phyloP scores from a whole-genome alignment of 2,113 vertebrate species.

The Nibea albiflora region DNA sequence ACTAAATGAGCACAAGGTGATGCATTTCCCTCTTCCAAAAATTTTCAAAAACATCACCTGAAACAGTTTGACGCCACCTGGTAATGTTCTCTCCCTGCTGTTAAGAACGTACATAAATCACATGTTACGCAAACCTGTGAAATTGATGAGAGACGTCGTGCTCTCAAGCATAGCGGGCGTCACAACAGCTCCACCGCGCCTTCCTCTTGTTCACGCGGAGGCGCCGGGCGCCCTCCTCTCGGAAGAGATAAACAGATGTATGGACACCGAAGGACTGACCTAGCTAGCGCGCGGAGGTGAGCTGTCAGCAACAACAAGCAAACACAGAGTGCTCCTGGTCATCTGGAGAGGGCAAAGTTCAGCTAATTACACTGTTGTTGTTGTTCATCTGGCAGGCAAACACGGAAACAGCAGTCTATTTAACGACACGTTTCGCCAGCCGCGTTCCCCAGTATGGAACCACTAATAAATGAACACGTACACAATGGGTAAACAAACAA shows the following conservation, averaged over 20 bases:
- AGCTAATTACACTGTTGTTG: conserved; percentile 64
- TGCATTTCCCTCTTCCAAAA: conserved; percentile 40
- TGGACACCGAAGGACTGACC: conserved; percentile 56
- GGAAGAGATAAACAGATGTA: conserved; percentile 70
- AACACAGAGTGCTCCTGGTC: conserved; percentile 56
- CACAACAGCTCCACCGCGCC: conserved; percentile 34
- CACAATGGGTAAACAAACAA: not conserved
- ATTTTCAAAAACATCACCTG: conserved; percentile 30
- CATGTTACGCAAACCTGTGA: conserved; percentile 51
- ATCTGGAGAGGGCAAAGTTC: conserved; percentile 67
- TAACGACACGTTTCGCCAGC: conserved; percentile 24
- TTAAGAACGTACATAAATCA: conserved; percentile 46
- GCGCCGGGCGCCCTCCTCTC: conserved; percentile 23
- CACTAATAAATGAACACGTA: conserved; percentile 40
- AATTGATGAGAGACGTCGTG: conserved; percentile 43
- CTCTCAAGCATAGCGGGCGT: conserved; percentile 40
- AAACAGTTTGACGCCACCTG: conserved; percentile 24
- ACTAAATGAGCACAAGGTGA: conserved; percentile 39
- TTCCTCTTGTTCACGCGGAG: conserved; percentile 55
- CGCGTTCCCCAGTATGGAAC: conserved; percentile 31
- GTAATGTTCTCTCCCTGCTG: not conserved
- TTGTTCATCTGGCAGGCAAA: conserved; percentile 69
- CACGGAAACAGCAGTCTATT: conserved; percentile 49
- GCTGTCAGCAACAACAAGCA: conserved; percentile 71
- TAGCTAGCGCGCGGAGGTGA: conserved; percentile 64